A percentile compares a stretch with the other conserved stretches of the same genome.
phyloP scores from a whole-genome alignment of 2,797 vertebrate species.

The Phoxinus dragarum region DNA sequence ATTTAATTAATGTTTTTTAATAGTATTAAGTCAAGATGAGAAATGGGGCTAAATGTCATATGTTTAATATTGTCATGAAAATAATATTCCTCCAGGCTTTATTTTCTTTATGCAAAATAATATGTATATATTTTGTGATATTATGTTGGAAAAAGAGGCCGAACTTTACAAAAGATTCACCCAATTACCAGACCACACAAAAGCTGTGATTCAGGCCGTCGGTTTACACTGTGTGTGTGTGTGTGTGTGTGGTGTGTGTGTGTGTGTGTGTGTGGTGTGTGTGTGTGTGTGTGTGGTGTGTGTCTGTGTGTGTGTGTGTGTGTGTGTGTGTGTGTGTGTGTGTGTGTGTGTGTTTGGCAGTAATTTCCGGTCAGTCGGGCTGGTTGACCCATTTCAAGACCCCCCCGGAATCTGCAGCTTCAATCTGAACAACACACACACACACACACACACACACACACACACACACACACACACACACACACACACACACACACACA shows the following conservation, averaged over 20 bases:
- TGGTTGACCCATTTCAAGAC: conserved; percentile 34
- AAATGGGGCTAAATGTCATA: background rate
- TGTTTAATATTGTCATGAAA: background rate
- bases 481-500: too few species aligned
- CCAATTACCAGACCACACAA: background rate
- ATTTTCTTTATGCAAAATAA: background rate
- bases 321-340: too few species aligned
- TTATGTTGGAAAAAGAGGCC: background rate
- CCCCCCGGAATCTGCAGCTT: background rate
- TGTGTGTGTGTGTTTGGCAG: conserved; percentile 29
- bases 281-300: background rate
- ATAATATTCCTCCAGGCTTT: background rate
- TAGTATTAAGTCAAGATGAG: background rate
- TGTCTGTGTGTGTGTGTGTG: too few species aligned
- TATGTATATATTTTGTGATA: background rate
- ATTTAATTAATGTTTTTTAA: background rate
- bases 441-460: too few species aligned
- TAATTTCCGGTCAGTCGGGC: conserved; percentile 5
- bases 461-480: too few species aligned
- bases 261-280: conserved; percentile 16
- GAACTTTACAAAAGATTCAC: background rate
- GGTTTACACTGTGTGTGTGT: too few species aligned
- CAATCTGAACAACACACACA: background rate
- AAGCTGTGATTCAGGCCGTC: background rate
- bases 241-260: background rate